Conservation (phyloP, 2,113 vertebrate species). For the Megaleporinus macrocephalus region DNA sequence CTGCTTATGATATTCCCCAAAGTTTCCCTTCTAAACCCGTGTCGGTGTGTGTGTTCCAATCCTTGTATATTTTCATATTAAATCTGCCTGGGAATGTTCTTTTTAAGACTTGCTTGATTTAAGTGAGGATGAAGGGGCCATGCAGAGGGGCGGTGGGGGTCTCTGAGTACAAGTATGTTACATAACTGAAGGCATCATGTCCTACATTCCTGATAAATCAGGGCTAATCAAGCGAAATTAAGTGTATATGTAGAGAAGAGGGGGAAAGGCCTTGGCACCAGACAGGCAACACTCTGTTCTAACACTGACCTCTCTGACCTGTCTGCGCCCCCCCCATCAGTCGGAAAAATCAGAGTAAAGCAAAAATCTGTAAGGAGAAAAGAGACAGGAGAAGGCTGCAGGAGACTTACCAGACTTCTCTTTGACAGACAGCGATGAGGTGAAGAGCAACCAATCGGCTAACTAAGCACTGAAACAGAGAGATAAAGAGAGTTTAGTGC, state of each 20-base stretch:
- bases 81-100: not conserved
- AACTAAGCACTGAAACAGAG: slow-evolving; percentile 60
- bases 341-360: not conserved
- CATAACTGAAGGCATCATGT: slow-evolving; percentile 38
- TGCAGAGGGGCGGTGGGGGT: not conserved
- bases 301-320: slow-evolving; percentile 33
- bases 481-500: not conserved
- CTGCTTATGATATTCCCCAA: not conserved
- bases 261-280: slow-evolving; percentile 30
- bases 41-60: slow-evolving; percentile 5
- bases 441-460: slow-evolving; percentile 30
- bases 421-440: slow-evolving; percentile 36
- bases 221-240: slow-evolving; percentile 46
- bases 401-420: slow-evolving; percentile 64
- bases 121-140: slow-evolving; percentile 1
- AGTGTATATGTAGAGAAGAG: slow-evolving; percentile 36
- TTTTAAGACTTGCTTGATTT: slow-evolving; percentile 30
- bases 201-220: slow-evolving; percentile 40
- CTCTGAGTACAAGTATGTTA: slow-evolving; percentile 19
- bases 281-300: slow-evolving; percentile 22
- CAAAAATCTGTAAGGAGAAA: not conserved
- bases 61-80: slow-evolving; percentile 17
- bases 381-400: not conserved
- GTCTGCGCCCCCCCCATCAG: too few relatives aligned
- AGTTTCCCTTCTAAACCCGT: not conserved